These are phyloP conservation scores for Mungos mungo DNA, from an alignment of 2,113 vertebrate genomes.

Conservation along the genomic window DNA sequence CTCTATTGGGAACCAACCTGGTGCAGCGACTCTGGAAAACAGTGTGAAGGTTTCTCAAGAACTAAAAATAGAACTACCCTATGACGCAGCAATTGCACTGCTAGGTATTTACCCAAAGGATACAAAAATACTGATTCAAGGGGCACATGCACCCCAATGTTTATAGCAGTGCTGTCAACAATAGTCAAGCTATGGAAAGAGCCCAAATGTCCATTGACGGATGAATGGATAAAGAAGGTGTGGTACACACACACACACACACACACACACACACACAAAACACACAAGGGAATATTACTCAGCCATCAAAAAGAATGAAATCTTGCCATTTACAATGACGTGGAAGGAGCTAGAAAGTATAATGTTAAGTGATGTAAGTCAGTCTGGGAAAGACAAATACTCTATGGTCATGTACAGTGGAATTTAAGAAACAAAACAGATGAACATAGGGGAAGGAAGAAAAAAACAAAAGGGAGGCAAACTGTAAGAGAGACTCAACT, in stretches of 20 bases:
- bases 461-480: background rate
- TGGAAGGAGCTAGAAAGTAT: too few relatives aligned
- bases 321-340: too few relatives aligned
- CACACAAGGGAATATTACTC: too few relatives aligned
- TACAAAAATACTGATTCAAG: background rate
- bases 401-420: background rate
- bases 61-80: background rate
- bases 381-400: background rate
- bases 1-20: background rate
- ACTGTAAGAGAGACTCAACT: background rate
- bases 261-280: too few relatives aligned
- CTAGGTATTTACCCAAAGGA: background rate
- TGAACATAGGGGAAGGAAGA: background rate
- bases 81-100: background rate
- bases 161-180: background rate
- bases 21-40: background rate
- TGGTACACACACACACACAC: background rate
- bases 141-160: background rate
- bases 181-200: background rate
- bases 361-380: background rate
- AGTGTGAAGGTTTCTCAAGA: background rate
- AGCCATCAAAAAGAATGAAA: too few relatives aligned
- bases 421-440: background rate
- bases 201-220: background rate
- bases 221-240: background rate